Base-by-base conservation (phyloP, 92 coral and sea anemone species). In the Bergia puertoricense region DNA sequence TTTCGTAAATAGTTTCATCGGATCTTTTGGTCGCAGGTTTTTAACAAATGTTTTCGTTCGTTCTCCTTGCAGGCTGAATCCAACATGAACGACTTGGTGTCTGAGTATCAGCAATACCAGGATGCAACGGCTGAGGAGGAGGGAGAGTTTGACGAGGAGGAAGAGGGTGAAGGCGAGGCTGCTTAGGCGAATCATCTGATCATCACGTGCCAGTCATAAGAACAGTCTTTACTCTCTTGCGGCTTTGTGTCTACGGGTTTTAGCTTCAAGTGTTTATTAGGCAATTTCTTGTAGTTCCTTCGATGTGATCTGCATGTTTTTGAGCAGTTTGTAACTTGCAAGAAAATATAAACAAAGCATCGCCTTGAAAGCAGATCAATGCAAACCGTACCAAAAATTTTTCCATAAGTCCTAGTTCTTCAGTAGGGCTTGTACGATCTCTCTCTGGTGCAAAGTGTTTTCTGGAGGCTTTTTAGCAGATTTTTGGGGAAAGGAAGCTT, bases 71-170 rank as follows among this genome's bases (percentile, higher is more conserved):
- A 93, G 97, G 97, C 97, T 82, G 97, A 96, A 91, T 95, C 98
- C 85, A 95, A 95, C 93, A 94, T 94, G 95, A 92, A 92, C 69
- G 98, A 91, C 85, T 91, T 96, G 88, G 97, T 96, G 41, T 96
- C 97, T 7, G 98, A 96, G 86, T 96, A 96, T 44, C 98, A 96
- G 91, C 98, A 96, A 86, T 96, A 96, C 89, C 97, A 96, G 90
- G 97, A 96, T 81, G 98, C 98, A 65, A 92, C 98, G 67, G 98
- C 93, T 36, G 98, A 92, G 56, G 94, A 92, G 46, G 93, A 86
- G 51, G 94, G 93, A 76, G 94, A 92, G 39, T 92, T 54, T 85
- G 95, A 96, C 38, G 98, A 95, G 30, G 98, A 94, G 69, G 98
- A 92, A 67, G 96, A 92, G 76, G 97, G 86, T 50, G 96, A 95